Base-by-base conservation (phyloP, 1,140 invertebrate species). In the Stenopsyche tienmushanensis region DNA sequence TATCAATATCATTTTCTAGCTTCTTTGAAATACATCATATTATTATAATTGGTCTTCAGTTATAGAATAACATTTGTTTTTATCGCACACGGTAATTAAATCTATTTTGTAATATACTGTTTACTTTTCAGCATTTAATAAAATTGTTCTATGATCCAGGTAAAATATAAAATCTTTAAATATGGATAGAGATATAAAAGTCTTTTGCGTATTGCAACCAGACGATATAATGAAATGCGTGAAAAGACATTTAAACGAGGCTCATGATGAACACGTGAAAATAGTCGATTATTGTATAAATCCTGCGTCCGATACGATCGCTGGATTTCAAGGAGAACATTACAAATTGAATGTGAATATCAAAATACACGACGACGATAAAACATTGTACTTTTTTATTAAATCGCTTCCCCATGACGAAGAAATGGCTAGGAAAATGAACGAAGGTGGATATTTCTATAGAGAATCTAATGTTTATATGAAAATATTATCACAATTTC, bases 231-330 rank as follows among this genome's bases (percentile, higher is more conserved):
- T 7, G 29, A 13, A 34, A 7, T 34, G 29, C 13, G 29, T 34
- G 29, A 13, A 7, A 13, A 13, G 5, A 34, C 13, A 34, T 34
- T 34, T 34, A 13, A 34, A 34, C 29, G 29, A 13, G 13, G n/a
- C n/a, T n/a, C n/a, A n/a, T n/a, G 13, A 34, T 13, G 29, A 7
- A 34, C 5, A 34, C 29, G 13, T 13, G 29, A 34, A 7, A 5
- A 13, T 34, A 5, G 29, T 34, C 29, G 29, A 34, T 34, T 34
- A 15, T 24, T n/a, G 23, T 17, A 76, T 2, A 9, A 7, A 26
- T 18, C 15, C 41, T 1, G 21, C 41, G 18, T 25, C n/a, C 8
- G 58, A 60, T 17, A 44, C 29, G 26, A 13, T 49, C 10, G 18
- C 23, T 39, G 58, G 58, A 8, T 60, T 41, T 21, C 44, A 42